Base-by-base conservation (phyloP, 1,140 invertebrate genomes). In the Drosophila oshimai region DNA sequence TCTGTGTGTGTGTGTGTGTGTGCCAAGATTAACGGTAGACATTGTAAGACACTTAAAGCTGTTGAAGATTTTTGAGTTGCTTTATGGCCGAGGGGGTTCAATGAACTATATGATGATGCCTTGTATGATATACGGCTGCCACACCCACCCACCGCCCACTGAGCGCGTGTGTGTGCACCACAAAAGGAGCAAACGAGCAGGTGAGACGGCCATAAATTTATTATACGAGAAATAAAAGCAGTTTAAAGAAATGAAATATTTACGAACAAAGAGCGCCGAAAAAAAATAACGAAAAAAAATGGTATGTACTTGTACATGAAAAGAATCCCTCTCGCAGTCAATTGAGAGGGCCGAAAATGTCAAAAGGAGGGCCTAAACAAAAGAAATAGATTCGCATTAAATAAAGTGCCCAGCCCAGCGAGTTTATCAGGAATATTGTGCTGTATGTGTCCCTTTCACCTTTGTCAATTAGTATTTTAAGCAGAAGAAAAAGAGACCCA, bases 11-110 rank as follows among this genome's bases (percentile, higher is more conserved):
- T 53, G 15, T 26, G 22, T 31, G 42, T 78, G 31, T 74, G 54
- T 49, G 53, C 75, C 57, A 80, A 80, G 75, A 84, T 84, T 87
- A 84, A 84, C 80, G 75, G 75, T 75, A 86, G 81, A 86, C 81
- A 87, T 55, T 86, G 80, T 86, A 84, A 86, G 80, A 84, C 80
- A 80, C 80, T 84, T 84, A 80, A 86, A 86, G 80, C 80, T 80
- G 55, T 69, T 80, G 75, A 74, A 84, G 65, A 84, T 86, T 84
- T 84, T 84, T 86, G 47, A 84, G 80, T 71, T 53, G 46, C 46
- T 79, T 75, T 73, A 71, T 64, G 73, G 62, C 61, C 54, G n/a
- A 64, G 62, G 74, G 45, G 79, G 79, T 86, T 84, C 79, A 86
- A 84, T 84, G 79, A 84, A 84, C 79, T 84, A 84, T 84, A 80